A percentile compares a stretch with the other conserved stretches of the same genome.
Evolutionary conservation across 1,140 invertebrate genomes (phyloP).

Genomic region (Aphelenchoides fujianensis): DNA sequence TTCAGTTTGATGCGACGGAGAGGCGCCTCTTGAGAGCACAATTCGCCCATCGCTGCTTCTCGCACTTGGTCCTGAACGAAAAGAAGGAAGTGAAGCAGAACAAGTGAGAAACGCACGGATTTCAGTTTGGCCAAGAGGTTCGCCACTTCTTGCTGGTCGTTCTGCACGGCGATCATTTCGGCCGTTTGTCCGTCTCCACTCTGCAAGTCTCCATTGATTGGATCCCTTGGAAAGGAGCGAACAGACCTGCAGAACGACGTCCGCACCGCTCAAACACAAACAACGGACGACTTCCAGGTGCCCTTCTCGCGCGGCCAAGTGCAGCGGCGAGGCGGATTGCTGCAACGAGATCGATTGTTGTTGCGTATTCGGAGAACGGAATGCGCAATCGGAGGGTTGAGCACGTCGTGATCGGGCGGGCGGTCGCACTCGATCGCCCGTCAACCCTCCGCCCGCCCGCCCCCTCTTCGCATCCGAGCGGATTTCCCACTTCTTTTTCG

Average conservation of each 20-base stretch:
- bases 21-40: constrained; percentile 70
- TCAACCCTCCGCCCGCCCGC: background rate
- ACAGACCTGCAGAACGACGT: constrained; percentile 37
- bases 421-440: too few species aligned
- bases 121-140: constrained; percentile 72
- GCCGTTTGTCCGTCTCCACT: constrained; percentile 72
- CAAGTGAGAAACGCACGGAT: constrained; percentile 66
- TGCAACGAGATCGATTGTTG: constrained; percentile 38
- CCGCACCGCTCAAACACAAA: constrained; percentile 70
- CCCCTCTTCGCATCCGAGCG: background rate
- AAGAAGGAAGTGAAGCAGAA: constrained; percentile 21
- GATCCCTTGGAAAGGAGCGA: too few species aligned
- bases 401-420: too few species aligned
- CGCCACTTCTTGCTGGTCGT: constrained; percentile 74
- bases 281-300: constrained; percentile 75
- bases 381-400: too few species aligned
- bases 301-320: constrained; percentile 73
- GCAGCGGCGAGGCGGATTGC: constrained; percentile 67
- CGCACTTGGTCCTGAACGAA: constrained; percentile 65
- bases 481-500: constrained; percentile 10
- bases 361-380: too few species aligned
- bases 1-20: constrained; percentile 74
- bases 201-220: too few species aligned
- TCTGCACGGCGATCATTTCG: constrained; percentile 77
- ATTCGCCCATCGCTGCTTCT: constrained; percentile 72